Evolutionary conservation across 1,140 invertebrate genomes (phyloP).

Genomic region (Holotrichia oblita): DNA sequence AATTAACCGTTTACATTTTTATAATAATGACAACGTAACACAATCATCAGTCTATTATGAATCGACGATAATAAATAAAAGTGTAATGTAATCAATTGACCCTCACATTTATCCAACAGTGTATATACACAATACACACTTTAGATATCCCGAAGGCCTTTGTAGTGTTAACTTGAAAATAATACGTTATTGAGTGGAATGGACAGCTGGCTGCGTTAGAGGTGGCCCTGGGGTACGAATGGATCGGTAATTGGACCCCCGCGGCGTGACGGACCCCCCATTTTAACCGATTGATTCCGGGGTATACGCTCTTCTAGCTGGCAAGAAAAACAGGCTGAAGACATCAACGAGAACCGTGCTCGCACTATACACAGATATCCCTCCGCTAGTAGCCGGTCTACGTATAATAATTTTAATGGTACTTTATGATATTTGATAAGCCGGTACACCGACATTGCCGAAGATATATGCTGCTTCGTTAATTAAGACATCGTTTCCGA

Average conservation of each 20-base stretch:
- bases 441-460: constrained; percentile 15
- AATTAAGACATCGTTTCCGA: constrained; percentile 27
- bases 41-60: not conserved
- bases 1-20: too few relatives aligned
- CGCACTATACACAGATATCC: not conserved
- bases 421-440: constrained; percentile 35
- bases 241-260: constrained; percentile 40
- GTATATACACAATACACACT: not conserved
- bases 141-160: not conserved
- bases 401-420: constrained; percentile 31
- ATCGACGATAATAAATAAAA: not conserved
- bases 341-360: too few relatives aligned
- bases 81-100: constrained; percentile 26
- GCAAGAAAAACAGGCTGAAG: not conserved
- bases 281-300: constrained; percentile 33
- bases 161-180: constrained; percentile 39
- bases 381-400: not conserved
- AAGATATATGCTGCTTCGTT: not conserved
- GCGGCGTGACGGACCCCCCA: constrained; percentile 35
- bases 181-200: constrained; percentile 38
- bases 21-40: too few relatives aligned
- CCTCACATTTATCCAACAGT: not conserved
- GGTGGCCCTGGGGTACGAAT: constrained; percentile 39
- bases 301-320: not conserved
- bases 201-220: constrained; percentile 37